A percentile compares a stretch with the other conserved stretches of the same genome.
phyloP scores from a whole-genome alignment of 2,113 vertebrate genomes.

The Nerophis lumbriciformis region DNA sequence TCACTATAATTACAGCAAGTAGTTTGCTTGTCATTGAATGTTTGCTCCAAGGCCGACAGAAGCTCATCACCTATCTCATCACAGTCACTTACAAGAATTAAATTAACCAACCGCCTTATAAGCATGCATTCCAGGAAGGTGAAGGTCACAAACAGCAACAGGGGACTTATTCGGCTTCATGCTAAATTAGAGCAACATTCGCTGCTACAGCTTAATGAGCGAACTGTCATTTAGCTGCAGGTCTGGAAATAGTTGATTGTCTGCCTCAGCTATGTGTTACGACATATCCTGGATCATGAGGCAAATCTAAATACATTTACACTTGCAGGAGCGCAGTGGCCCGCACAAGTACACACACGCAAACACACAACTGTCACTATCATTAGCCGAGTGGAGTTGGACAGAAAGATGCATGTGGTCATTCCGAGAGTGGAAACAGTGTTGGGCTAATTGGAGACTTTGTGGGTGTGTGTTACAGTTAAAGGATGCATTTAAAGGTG shows the following conservation, averaged over 20 bases:
- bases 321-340: constrained; percentile 10
- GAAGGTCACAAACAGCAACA: constrained; percentile 54
- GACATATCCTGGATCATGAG: constrained; percentile 42
- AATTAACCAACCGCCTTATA: constrained; percentile 22
- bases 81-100: constrained; percentile 28
- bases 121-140: constrained; percentile 22
- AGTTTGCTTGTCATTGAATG: constrained; percentile 7
- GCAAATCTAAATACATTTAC: constrained; percentile 38
- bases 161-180: constrained; percentile 35
- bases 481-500: constrained; percentile 20
- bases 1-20: constrained; percentile 1
- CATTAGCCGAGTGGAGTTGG: constrained; percentile 52
- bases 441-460: constrained; percentile 52
- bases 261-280: constrained; percentile 45
- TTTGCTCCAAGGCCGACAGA: constrained; percentile 12
- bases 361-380: constrained; percentile 40
- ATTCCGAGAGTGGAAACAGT: constrained; percentile 41
- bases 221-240: constrained; percentile 53
- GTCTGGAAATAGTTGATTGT: constrained; percentile 52
- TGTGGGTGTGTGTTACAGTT: constrained; percentile 8
- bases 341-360: constrained; percentile 10
- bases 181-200: constrained; percentile 52
- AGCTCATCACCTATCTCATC: constrained; percentile 5
- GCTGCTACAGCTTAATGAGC: constrained; percentile 51
- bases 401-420: constrained; percentile 57